Conservation (phyloP, 2,113 vertebrate species). For the Ictalurus furcatus region DNA sequence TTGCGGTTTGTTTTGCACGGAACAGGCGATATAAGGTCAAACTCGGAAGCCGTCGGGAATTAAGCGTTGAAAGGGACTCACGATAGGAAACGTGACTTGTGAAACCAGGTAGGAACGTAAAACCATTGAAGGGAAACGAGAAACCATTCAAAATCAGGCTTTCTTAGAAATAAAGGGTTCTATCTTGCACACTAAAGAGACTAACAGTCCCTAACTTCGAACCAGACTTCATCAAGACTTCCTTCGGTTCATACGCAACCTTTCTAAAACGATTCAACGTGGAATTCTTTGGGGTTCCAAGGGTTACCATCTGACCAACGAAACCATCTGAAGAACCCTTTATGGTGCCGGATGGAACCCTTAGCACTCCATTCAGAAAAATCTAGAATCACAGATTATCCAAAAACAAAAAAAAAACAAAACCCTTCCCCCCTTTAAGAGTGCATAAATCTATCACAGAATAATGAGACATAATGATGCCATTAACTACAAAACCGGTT, state of each 20-base stretch:
- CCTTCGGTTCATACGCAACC: not conserved
- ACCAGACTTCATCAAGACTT: not conserved
- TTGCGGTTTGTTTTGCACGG: not conserved
- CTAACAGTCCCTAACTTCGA: not conserved
- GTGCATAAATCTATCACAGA: not conserved
- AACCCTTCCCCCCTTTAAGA: no score
- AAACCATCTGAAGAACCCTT: not conserved
- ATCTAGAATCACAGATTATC: not conserved
- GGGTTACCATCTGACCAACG: not conserved
- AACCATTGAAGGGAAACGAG: not conserved
- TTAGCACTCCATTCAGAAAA: not conserved
- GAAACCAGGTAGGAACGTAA: not conserved
- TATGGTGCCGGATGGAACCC: not conserved
- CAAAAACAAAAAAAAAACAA: not conserved
- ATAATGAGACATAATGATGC: slow-evolving; percentile 2
- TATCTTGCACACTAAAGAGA: no score
- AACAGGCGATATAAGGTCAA: not conserved
- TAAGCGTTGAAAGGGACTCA: not conserved
- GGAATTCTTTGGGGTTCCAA: not conserved
- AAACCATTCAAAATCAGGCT: not conserved
- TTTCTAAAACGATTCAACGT: not conserved
- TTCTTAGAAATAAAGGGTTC: not conserved
- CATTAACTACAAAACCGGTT: slow-evolving; percentile 16
- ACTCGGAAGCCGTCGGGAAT: not conserved
- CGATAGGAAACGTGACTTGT: not conserved